These are phyloP conservation scores for Vesta saturnalis DNA, from an alignment of 2,888 invertebrate species.

Conservation along the genomic window DNA sequence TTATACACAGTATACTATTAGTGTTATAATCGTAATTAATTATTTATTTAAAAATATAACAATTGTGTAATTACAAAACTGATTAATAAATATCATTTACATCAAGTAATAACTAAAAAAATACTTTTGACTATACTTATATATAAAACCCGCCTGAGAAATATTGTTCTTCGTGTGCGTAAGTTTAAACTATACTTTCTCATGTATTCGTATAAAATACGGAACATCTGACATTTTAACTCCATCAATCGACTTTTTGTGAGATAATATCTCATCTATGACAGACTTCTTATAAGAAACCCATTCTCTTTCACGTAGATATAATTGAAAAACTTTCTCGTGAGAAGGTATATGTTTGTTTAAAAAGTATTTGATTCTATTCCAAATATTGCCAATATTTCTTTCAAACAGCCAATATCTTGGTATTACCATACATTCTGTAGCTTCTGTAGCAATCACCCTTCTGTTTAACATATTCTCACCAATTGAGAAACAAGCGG, in stretches of 20 bases:
- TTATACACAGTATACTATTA: too few relatives aligned
- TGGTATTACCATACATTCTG: conserved; percentile 75
- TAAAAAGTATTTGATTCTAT: conserved; percentile 69
- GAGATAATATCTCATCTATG: conserved; percentile 62
- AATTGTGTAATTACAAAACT: too few relatives aligned
- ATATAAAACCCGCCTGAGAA: too few relatives aligned
- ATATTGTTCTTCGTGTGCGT: too few relatives aligned
- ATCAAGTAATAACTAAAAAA: too few relatives aligned
- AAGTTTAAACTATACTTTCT: too few relatives aligned
- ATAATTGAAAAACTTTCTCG: conserved; percentile 67
- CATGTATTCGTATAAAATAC: conserved; percentile 40
- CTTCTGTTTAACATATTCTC: conserved; percentile 72
- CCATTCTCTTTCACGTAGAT: conserved; percentile 68
- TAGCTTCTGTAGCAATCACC: conserved; percentile 71
- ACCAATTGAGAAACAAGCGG: conserved; percentile 76
- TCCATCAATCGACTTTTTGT: background rate
- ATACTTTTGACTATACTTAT: too few relatives aligned
- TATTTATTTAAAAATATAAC: too few relatives aligned
- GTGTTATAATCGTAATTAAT: too few relatives aligned
- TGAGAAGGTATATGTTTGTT: conserved; percentile 69
- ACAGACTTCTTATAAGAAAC: conserved; percentile 65
- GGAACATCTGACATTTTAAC: conserved; percentile 37
- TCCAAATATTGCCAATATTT: conserved; percentile 74
- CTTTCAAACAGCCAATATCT: conserved; percentile 75
- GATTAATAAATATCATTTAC: too few relatives aligned